Percentiles rank a stretch among this genome's conserved stretches.
Evolutionary conservation across 2,113 vertebrate species (phyloP).

Genomic region (Jacana jacana): DNA sequence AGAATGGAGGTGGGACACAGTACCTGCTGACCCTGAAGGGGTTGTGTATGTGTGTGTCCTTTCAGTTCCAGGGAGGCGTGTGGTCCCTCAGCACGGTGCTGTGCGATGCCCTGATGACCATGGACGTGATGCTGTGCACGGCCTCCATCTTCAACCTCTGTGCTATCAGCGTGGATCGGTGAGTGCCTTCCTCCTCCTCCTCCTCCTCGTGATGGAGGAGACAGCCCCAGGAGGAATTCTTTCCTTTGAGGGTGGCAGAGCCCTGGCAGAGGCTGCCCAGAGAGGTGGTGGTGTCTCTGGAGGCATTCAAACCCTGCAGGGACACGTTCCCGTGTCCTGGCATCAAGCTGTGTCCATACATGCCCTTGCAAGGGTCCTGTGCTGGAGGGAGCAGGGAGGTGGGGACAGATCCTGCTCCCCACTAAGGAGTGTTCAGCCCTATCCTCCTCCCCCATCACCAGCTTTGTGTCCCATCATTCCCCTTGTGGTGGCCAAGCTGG

Average conservation of each 20-base stretch:
- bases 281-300: too few species aligned
- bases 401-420: neutral
- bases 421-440: neutral
- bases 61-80: slow-evolving; percentile 89
- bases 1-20: neutral
- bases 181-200: neutral
- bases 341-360: neutral
- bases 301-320: too few species aligned
- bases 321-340: too few species aligned
- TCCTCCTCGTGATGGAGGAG: neutral
- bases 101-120: slow-evolving; percentile 91
- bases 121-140: slow-evolving; percentile 95
- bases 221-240: neutral
- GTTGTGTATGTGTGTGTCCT: neutral
- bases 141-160: slow-evolving; percentile 96
- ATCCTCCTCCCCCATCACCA: neutral
- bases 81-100: slow-evolving; percentile 82
- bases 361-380: rapidly evolving
- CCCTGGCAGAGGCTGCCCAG: too few species aligned
- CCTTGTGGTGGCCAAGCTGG: neutral
- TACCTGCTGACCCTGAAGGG: neutral
- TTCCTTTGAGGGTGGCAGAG: too few species aligned
- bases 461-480: neutral
- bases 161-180: slow-evolving; percentile 92
- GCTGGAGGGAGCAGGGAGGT: too few species aligned